Percentiles rank a stretch among this genome's conserved stretches.
Evolutionary conservation across 2,797 vertebrate species (phyloP).

Genomic region (Coracias cyanogaster): DNA sequence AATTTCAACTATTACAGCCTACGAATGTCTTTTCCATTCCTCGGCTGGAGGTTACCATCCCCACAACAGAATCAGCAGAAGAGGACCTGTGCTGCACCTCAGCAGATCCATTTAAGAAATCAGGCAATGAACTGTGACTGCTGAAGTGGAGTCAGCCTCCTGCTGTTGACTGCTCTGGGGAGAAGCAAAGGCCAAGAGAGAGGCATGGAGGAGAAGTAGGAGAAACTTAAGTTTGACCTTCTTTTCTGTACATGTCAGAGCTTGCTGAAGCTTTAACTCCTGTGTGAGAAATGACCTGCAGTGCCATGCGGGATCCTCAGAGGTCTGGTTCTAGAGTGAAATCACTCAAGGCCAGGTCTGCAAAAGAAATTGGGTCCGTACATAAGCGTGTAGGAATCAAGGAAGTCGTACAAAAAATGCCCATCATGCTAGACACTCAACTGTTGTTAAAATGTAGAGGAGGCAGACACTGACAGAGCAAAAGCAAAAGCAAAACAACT

Average conservation of each 20-base stretch:
- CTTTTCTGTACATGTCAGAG: background rate
- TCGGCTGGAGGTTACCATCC: background rate
- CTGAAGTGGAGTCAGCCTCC: background rate
- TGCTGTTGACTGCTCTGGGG: background rate
- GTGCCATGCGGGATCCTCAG: background rate
- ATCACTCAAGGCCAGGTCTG: background rate
- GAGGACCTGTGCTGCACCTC: background rate
- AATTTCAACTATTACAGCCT: background rate
- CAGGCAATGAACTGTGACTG: background rate
- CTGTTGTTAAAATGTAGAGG: background rate
- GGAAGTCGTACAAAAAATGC: background rate
- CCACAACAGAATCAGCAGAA: background rate
- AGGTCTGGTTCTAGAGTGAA: background rate
- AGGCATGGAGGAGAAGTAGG: background rate
- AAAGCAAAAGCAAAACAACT: background rate
- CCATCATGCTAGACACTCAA: background rate
- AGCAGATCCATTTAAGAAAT: background rate
- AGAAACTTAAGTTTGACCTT: background rate
- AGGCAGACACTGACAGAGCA: background rate
- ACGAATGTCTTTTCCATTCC: constrained; percentile 36
- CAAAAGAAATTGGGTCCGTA: background rate
- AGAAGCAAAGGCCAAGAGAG: background rate
- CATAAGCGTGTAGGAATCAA: background rate
- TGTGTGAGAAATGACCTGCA: background rate
- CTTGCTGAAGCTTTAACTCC: background rate